phyloP scores from a whole-genome alignment of 2,888 invertebrate genomes.

The Oxycera nigricornis region DNA sequence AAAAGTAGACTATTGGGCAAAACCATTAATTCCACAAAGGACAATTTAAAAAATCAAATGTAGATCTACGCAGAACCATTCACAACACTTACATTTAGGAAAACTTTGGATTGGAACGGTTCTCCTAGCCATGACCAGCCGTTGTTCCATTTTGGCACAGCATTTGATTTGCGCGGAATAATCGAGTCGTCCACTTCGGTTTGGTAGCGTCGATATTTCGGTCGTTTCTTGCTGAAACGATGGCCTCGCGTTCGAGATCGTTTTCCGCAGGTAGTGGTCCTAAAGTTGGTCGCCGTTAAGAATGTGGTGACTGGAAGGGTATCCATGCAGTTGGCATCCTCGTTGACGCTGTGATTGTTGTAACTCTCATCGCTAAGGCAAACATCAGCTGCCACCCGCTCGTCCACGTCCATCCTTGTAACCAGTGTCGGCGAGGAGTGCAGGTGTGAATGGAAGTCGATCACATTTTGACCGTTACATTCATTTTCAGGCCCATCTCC shows the following conservation, averaged over 20 bases:
- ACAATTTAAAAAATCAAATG: too few species aligned
- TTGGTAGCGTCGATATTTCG: conserved; percentile 53
- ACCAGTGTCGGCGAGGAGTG: neutral
- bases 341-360: conserved; percentile 18
- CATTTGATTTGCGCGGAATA: conserved; percentile 61
- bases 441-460: neutral
- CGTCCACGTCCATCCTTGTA: neutral
- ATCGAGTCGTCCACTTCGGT: conserved; percentile 59
- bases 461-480: neutral
- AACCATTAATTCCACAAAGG: too few species aligned
- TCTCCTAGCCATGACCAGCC: conserved; percentile 93
- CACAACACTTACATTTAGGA: conserved; percentile 77
- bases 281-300: neutral
- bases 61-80: too few species aligned
- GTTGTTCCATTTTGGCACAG: conserved; percentile 82
- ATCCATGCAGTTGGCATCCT: conserved; percentile 23
- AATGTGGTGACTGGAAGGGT: neutral
- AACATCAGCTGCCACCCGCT: neutral
- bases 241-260: conserved; percentile 58
- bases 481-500: conserved; percentile 7
- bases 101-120: conserved; percentile 81
- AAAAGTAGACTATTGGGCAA: too few species aligned
- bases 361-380: neutral
- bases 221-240: conserved; percentile 59
- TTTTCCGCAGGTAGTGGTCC: conserved; percentile 48